These are phyloP conservation scores for Ophion obscuratus DNA, from an alignment of 2,888 invertebrate genomes.

Conservation along the genomic window DNA sequence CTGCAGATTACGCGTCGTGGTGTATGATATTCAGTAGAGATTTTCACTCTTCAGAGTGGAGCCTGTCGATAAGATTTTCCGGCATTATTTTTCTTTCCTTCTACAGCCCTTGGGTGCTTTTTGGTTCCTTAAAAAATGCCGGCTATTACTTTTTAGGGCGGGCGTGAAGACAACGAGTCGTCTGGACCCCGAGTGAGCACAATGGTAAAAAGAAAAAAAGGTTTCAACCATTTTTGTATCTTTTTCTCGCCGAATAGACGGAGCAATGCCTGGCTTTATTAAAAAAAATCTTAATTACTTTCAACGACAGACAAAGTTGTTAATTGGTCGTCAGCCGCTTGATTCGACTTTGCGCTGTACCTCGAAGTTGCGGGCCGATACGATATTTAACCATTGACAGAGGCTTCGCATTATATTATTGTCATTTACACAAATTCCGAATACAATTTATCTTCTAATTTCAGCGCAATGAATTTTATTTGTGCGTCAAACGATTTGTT, in stretches of 20 bases:
- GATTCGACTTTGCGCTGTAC: neutral
- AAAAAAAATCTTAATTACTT: slow-evolving; percentile 57
- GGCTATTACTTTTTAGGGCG: slow-evolving; percentile 33
- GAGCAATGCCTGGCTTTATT: slow-evolving; percentile 32
- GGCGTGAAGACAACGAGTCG: slow-evolving; percentile 22
- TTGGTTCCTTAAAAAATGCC: slow-evolving; percentile 26
- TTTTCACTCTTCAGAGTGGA: slow-evolving; percentile 24
- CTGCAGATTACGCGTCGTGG: slow-evolving; percentile 23
- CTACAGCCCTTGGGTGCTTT: neutral
- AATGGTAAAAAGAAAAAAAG: slow-evolving; percentile 15
- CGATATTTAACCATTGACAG: neutral
- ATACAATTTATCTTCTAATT: neutral
- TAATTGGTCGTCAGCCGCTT: slow-evolving; percentile 33
- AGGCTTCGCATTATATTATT: neutral
- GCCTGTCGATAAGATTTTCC: slow-evolving; percentile 13
- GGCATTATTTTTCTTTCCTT: slow-evolving; percentile 6
- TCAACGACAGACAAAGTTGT: slow-evolving; percentile 34
- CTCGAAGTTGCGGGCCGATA: neutral
- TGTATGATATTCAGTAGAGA: slow-evolving; percentile 9
- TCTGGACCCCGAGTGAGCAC: neutral
- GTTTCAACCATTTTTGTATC: neutral
- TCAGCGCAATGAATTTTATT: neutral
- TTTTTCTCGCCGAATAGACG: neutral
- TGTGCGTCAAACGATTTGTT: neutral
- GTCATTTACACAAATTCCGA: neutral